Percentiles rank a stretch among this genome's conserved stretches.
Evolutionary conservation across 2,888 invertebrate species (phyloP).

Genomic region (Melinopterus prodromus): DNA sequence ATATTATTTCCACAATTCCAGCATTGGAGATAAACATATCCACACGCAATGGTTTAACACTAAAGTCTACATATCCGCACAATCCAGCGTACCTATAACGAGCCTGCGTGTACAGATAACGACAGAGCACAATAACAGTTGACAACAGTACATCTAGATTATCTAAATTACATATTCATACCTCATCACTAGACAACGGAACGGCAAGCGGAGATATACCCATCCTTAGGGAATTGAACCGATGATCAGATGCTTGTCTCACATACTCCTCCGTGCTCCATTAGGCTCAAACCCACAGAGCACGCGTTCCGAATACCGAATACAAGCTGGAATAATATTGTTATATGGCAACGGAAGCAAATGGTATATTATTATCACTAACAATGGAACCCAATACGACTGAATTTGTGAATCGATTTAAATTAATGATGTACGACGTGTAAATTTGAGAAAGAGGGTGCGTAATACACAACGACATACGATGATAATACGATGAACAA

Average conservation of each 20-base stretch:
- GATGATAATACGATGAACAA: too few species aligned
- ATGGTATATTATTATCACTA: background rate
- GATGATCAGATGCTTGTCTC: background rate
- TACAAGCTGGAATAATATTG: background rate
- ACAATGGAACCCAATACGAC: background rate
- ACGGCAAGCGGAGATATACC: background rate
- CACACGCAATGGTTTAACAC: background rate
- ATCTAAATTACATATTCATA: constrained; percentile 4
- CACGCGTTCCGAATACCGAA: background rate
- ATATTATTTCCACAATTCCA: background rate
- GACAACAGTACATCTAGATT: background rate
- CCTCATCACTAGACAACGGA: background rate
- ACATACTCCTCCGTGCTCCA: background rate
- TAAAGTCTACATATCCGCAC: background rate
- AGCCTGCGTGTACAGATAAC: background rate
- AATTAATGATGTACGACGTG: too few species aligned
- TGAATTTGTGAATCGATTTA: too few species aligned
- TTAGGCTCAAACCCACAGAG: background rate
- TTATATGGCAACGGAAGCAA: background rate
- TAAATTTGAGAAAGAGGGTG: too few species aligned
- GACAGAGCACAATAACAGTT: background rate
- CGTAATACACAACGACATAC: too few species aligned
- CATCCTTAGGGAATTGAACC: background rate
- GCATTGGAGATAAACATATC: background rate
- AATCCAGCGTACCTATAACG: background rate